A percentile compares a stretch with the other conserved stretches of the same genome.
These are phyloP conservation scores for Ischnura elegans DNA, from an alignment of 2,888 invertebrate species.

Conservation along the genomic window DNA sequence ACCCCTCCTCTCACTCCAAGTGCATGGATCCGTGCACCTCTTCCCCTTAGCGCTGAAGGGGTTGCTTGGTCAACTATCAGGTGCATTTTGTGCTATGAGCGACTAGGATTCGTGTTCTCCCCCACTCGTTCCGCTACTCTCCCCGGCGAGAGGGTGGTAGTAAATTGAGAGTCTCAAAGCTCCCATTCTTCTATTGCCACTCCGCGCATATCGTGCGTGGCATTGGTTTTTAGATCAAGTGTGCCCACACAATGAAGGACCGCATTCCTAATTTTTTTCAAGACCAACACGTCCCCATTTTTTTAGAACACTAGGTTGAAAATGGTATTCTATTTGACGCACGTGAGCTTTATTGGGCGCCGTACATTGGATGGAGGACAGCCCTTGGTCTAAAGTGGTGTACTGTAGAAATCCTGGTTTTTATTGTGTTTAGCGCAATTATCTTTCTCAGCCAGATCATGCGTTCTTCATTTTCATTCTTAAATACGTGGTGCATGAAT, in stretches of 20 bases:
- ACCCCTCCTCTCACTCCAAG: not conserved
- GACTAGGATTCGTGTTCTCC: not conserved
- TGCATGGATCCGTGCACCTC: not conserved
- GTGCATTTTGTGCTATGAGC: not conserved
- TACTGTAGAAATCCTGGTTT: too few species aligned
- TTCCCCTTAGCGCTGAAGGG: not conserved
- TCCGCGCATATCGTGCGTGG: too few species aligned
- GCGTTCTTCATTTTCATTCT: too few species aligned
- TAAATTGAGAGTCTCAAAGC: not conserved
- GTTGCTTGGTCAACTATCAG: not conserved
- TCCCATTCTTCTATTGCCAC: not conserved
- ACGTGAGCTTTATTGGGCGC: too few species aligned
- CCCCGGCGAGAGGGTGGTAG: not conserved
- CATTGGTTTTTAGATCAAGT: not conserved
- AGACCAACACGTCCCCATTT: too few species aligned
- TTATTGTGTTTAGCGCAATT: too few species aligned
- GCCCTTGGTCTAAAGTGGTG: too few species aligned
- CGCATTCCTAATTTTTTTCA: not conserved
- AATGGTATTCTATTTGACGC: too few species aligned
- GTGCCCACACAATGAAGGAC: not conserved
- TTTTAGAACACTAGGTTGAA: too few species aligned
- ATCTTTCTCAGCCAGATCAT: too few species aligned
- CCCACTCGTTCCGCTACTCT: not conserved
- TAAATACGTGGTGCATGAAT: too few species aligned
- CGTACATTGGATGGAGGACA: too few species aligned